Base-by-base conservation (phyloP, 2,888 invertebrate genomes). In the Prosopocoilus inquinatus region DNA sequence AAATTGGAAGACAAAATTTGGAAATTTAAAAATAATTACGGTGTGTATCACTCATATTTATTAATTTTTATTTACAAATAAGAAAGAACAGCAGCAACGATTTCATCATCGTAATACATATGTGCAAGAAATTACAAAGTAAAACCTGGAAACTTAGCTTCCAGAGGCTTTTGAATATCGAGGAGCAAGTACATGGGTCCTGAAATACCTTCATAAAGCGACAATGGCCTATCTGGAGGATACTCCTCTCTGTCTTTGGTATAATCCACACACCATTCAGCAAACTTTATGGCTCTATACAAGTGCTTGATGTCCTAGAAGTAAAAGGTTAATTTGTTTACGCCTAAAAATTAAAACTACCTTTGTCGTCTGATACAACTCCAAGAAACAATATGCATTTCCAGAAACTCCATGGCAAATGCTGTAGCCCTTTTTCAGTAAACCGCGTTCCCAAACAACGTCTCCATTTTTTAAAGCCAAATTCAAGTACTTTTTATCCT, bases 371-470 rank as follows among this genome's bases (percentile, higher is more conserved):
- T 90, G 88, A 72, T 85, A 94, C 28, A 94, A 75, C 63, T 85
- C 82, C 50, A 95, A 78, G 70, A 94, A 91, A 7, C 89, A 82
- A 70, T 94, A 94, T 1, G 88, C 92, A 77, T 95, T 95, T 54
- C 94, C 95, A 60, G 91, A 82, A 2, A 90, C 88, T 1, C 95
- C 95, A 71, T 95, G 95, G 70, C 94, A 95, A 13, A 95, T 76
- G 57, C 94, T 90, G 72, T 90, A 93, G 5, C 94, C 93, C 78
- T 94, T 94, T 62, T 81, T 83, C 38, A 91, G 78, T 15, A 95
- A 74, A 3, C 95, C 95, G 62, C 91, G 80, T 51, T 83, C 68
- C 95, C 94, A 95, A 56, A 91, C 82, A 9, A 90, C 83, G 49
- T 93, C 89, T 2, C 87, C 90, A 67, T 89, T 88, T 63, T 83